Base-by-base conservation (phyloP, 1,140 invertebrate genomes). In the Armadillidium nasatum region DNA sequence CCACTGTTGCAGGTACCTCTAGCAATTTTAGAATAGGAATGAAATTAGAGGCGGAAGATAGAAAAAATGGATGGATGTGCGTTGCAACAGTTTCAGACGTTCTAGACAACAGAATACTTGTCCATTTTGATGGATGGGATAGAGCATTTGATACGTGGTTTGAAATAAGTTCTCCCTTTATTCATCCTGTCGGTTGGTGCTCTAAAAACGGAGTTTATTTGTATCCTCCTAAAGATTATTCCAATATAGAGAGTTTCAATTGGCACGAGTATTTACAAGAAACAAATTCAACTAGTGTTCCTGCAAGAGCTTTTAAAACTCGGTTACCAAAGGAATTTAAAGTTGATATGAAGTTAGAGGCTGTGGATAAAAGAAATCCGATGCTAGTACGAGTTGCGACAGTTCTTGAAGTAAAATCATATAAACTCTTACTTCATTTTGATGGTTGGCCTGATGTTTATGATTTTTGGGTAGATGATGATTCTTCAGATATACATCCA, bases 71-170 rank as follows among this genome's bases (percentile, higher is more conserved):
- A 10, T 89, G 89, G 77, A 75, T 95, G 23, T 95, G 95, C 83
- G 94, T 95, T n/a, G 94, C 95, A 1, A 85, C 85, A 10, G 84
- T 88, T 11, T 82, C 81, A 7, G 85, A 87, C 73, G 84, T 87
- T 9, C 82, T 87, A 50, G 83, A 85, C 44, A 82, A 84, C 80
- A 87, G 94, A 44, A 89, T 98, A 82, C 89, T 96, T 2, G 90
- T 98, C 70, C 95, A 96, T 85, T 98, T 97, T 86, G 95, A 97
- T 87, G 93, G 93, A 80, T 97, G 95, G 94, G 92, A 94, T 83
- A 91, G 94, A 83, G 90, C 91, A 80, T 97, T 96, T 84, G 95
- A 98, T 86, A 96, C 94, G 84, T 98, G 95, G 95, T 90, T 93
- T 69, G 91, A 95, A 83, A 89, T 91, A 0, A 90, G 89, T 46